These are phyloP conservation scores for Cyprinodon diabolis DNA, from an alignment of 2,797 vertebrate species.

Conservation along the genomic window DNA sequence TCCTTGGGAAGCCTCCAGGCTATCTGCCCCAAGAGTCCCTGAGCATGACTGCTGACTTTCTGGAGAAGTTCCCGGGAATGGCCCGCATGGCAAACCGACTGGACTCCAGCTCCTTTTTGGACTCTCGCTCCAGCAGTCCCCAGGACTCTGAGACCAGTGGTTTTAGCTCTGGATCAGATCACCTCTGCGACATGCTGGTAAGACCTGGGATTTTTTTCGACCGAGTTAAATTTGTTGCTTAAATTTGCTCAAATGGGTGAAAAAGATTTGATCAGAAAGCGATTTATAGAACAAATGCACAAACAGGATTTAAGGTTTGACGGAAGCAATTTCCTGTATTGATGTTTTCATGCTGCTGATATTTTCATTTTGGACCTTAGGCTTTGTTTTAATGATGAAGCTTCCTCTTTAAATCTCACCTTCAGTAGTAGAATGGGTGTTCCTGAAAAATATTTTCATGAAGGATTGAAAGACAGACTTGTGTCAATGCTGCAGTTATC, in stretches of 20 bases:
- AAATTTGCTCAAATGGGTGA: no score
- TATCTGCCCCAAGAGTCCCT: constrained; percentile 87
- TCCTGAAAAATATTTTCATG: not conserved
- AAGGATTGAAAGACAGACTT: not conserved
- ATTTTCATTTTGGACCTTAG: no score
- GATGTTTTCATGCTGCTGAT: no score
- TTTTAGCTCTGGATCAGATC: constrained; percentile 98
- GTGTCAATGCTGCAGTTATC: no score
- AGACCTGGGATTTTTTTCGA: not conserved
- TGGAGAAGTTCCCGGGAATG: constrained; percentile 90
- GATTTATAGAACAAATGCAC: no score
- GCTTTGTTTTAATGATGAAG: no score
- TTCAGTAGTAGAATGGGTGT: not conserved
- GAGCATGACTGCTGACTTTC: constrained; percentile 88
- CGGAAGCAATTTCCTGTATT: no score
- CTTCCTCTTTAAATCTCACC: not conserved
- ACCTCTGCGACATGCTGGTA: constrained; percentile 88
- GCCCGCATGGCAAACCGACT: constrained; percentile 85
- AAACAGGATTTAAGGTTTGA: no score
- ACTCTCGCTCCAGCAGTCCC: constrained; percentile 96
- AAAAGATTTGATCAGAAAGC: no score
- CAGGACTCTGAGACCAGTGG: constrained; percentile 98
- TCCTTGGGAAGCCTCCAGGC: constrained; percentile 86
- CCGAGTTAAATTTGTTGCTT: no score
- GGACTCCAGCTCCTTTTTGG: constrained; percentile 90